Evolutionary conservation across 2,797 vertebrate genomes (phyloP).

Genomic region (Sebastes oblongus): DNA sequence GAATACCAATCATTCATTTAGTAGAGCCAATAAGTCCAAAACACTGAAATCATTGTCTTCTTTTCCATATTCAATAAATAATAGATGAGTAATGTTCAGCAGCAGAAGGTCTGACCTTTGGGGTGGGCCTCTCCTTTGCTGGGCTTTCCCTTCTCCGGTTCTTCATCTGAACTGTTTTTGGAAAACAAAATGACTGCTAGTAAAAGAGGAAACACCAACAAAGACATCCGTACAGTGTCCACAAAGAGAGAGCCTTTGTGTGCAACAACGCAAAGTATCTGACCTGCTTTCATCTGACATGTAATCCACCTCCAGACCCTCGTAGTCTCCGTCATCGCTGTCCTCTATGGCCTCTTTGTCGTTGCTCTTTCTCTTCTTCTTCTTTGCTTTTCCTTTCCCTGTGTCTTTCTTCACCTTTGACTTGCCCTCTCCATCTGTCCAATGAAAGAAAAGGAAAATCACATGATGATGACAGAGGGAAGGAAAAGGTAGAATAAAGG

Average conservation of each 20-base stretch:
- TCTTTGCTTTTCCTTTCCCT: slow-evolving; percentile 83
- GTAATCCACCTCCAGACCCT: slow-evolving; percentile 94
- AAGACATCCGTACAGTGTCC: background rate
- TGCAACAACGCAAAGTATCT: slow-evolving; percentile 39
- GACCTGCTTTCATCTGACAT: slow-evolving; percentile 95
- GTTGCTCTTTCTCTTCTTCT: slow-evolving; percentile 85
- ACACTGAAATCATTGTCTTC: background rate
- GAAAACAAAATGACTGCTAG: background rate
- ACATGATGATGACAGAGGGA: background rate
- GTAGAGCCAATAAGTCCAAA: background rate
- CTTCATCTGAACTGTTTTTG: slow-evolving; percentile 81
- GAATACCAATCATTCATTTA: background rate
- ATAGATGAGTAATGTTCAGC: background rate
- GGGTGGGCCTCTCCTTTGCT: slow-evolving; percentile 84
- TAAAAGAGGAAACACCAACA: background rate
- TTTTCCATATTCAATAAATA: background rate
- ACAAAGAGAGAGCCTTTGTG: background rate
- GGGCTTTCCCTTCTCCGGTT: slow-evolving; percentile 79
- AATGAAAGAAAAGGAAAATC: background rate
- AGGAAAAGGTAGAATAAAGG: background rate
- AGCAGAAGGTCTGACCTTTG: slow-evolving; percentile 77
- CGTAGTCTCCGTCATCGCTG: slow-evolving; percentile 92
- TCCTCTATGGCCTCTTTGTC: slow-evolving; percentile 89
- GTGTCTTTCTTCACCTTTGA: slow-evolving; percentile 74
- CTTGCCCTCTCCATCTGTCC: slow-evolving; percentile 81